These are phyloP conservation scores for Epinephelus coioides DNA, from an alignment of 2,797 vertebrate genomes.

Conservation along the genomic window DNA sequence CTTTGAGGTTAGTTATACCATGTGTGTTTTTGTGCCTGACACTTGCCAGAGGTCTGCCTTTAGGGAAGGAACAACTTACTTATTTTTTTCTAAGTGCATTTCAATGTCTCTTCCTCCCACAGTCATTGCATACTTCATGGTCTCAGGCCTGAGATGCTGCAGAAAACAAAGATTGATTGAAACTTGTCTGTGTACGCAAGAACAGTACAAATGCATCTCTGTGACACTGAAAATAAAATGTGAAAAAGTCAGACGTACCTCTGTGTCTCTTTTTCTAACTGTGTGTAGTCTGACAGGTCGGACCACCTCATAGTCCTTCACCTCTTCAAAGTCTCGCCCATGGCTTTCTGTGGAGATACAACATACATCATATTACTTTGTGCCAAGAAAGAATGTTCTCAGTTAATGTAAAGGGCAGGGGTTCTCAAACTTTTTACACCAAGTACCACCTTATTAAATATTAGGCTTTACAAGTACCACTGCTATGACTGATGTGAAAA, in stretches of 20 bases:
- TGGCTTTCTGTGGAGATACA: constrained; percentile 72
- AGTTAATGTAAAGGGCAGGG: no score
- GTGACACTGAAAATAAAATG: background rate
- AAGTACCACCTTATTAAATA: no score
- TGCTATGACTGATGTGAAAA: no score
- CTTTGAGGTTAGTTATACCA: no score
- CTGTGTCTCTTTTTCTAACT: constrained; percentile 78
- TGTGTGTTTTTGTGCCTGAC: background rate
- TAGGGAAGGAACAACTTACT: constrained; percentile 64
- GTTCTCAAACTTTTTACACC: no score
- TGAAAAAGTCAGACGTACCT: constrained; percentile 60
- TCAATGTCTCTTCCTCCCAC: constrained; percentile 80
- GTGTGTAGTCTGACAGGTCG: constrained; percentile 82
- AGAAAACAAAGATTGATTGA: background rate
- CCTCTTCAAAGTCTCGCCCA: constrained; percentile 51
- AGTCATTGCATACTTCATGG: constrained; percentile 78
- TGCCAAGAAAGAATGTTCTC: background rate
- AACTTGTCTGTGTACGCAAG: no score
- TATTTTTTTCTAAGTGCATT: constrained; percentile 83
- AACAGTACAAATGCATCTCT: background rate
- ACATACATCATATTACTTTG: background rate
- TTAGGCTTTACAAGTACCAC: no score
- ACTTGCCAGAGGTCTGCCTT: rapidly evolving
- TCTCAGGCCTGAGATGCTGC: constrained; percentile 73
- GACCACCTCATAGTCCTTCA: constrained; percentile 80